Conservation (phyloP, 2,888 invertebrate species). For the Melanchra persicariae region DNA sequence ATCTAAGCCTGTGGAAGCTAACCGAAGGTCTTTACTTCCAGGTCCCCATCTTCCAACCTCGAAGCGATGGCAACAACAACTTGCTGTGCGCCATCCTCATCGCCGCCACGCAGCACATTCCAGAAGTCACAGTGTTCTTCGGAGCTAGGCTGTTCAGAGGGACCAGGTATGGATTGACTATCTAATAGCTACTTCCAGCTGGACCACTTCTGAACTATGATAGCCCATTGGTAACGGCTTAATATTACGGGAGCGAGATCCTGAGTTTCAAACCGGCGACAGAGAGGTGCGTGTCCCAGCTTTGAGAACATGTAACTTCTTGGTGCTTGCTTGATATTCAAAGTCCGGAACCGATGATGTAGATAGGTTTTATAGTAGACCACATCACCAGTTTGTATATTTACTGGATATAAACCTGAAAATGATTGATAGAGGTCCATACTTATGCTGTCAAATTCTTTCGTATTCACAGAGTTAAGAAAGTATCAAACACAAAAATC, state of each 20-base stretch:
- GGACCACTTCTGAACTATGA: neutral
- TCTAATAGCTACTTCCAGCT: neutral
- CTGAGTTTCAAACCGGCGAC: neutral
- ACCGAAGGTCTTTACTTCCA: slow-evolving; percentile 73
- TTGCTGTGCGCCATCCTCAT: slow-evolving; percentile 96
- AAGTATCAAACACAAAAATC: slow-evolving; percentile 93
- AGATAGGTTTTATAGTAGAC: no score
- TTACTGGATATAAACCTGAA: no score
- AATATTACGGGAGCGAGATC: neutral
- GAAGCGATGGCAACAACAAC: slow-evolving; percentile 98
- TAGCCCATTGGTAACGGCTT: neutral
- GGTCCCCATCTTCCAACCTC: slow-evolving; percentile 98
- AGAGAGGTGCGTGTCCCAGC: no score
- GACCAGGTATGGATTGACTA: slow-evolving; percentile 89
- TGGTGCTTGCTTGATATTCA: no score
- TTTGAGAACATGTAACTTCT: no score
- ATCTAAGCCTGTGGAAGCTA: neutral
- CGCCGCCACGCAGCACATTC: slow-evolving; percentile 96
- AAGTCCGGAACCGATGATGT: no score
- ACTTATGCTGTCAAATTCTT: neutral
- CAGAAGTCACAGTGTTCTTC: slow-evolving; percentile 98
- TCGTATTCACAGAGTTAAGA: slow-evolving; percentile 92
- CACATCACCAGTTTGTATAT: no score
- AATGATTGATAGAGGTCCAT: no score
- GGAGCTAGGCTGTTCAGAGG: slow-evolving; percentile 97